Evolutionary conservation across 2,797 vertebrate genomes (phyloP), one percentile per base, ranked within the genome.

Genomic region (Dermochelys coriacea): DNA sequence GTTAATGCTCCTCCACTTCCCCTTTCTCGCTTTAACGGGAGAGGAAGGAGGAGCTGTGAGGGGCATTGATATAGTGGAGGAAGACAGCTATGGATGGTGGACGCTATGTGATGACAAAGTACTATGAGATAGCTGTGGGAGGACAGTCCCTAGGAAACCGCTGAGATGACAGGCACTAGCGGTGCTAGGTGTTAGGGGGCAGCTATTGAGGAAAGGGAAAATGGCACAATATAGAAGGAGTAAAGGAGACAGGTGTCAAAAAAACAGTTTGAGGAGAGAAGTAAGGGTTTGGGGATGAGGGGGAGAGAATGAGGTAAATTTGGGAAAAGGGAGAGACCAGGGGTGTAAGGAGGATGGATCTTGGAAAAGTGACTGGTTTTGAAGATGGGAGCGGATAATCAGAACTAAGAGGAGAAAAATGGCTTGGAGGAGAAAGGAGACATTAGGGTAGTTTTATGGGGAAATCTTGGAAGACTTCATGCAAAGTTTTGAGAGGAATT

Each of bases 401-500:
- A 59, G 57, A 59, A 59, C 29, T 29, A 59, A 59, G 29, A 59
- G 57, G 29, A 31, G 12, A 31, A 29, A 31, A 15, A 31, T 31
- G 29, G 29, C 12, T 59, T 15, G 52, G 57, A 12, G 55, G 57
- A 12, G 27, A 59, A 29, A 31, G 29, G 5, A 59, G 57, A 61
- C 78, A 51, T 15, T 6, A 23, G 1, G 15, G 5, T 8, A 61
- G 29, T 52, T 52, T 86, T 16, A 31, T n/a, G 37, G 8, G 5
- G 64, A 8, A 68, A 9, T 54, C 37, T 61, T 4, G 0, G 2
- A 12, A 54, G 21, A n/a, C 34, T 9, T 31, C 55, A 57, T 12
- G 29, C 55, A 31, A 7, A 41, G 37, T 16, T 2, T 1, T 37
- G 1, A 23, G 23, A 31, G 5, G 11, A 64, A 16, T 50, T 87